Conservation (phyloP, 2,113 vertebrate species). For the Sylvia atricapilla region DNA sequence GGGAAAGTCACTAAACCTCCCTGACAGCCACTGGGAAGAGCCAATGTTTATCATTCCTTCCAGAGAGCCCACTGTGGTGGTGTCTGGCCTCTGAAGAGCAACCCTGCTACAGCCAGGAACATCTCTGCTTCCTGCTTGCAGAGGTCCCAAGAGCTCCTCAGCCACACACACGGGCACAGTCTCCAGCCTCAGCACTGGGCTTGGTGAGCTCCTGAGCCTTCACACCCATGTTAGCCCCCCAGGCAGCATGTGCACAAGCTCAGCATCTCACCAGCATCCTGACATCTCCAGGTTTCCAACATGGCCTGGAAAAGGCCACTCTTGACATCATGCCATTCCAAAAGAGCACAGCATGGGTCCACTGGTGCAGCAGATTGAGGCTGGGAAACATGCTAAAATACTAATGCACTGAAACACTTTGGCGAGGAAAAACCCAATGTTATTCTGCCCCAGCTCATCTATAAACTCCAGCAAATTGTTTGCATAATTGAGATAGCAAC, state of each 20-base stretch:
- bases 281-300: background rate
- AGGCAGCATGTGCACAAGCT: background rate
- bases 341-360: background rate
- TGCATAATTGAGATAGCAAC: conserved; percentile 23
- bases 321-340: background rate
- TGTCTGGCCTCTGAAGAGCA: background rate
- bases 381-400: background rate
- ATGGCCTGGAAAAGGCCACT: background rate
- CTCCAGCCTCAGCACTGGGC: background rate
- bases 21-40: background rate
- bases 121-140: background rate
- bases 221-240: too few relatives aligned
- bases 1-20: conserved; percentile 47
- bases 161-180: fast-evolving
- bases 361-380: background rate
- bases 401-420: background rate
- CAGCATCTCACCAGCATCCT: background rate
- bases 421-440: background rate
- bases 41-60: conserved; percentile 33
- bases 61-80: background rate
- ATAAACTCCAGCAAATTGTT: conserved; percentile 24
- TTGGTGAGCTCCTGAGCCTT: background rate
- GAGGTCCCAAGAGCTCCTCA: background rate
- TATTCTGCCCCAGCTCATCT: background rate
- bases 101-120: background rate